Base-by-base conservation (phyloP, 1,140 invertebrate genomes). In the Drosophila asahinai region DNA sequence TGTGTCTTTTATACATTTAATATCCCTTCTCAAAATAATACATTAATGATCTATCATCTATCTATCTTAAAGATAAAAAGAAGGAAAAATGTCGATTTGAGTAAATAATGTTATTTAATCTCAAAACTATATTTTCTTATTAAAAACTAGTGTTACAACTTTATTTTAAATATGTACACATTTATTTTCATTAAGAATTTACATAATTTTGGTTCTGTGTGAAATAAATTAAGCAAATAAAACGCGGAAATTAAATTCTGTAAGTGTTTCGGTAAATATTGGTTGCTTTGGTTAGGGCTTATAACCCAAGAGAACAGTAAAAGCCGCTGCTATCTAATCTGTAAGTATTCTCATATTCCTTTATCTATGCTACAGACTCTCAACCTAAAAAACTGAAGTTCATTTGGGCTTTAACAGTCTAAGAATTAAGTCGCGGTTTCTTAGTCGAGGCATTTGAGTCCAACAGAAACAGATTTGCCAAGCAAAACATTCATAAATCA, bases 401-500 rank as follows among this genome's bases (percentile, higher is more conserved):
- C 40, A 74, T 22, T 73, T 43, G 5, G 11, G 5, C 17, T 38
- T 52, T 14, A 61, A 52, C 19, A 40, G 54, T 30, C 54, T 45
- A 42, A 19, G n/a, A 19, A 61, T 40, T 40, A 74, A 58, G 68
- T 61, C 19, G 55, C 14, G 27, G 11, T 27, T 72, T 9, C 15
- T 14, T 33, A 3, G 45, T 22, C 14, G 11, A 22, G 27, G 54
- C 22, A 54, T 12, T 52, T 54, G 3, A 42, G 25, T 1, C 33
- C 33, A 43, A 17, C n/a, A 61, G 36, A 49, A 66, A 59, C 57
- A 40, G 36, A 70, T 70, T 70, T 58, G 22, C 36, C 36, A 22
- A 48, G 66, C 51, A 49, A 38, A 52, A 30, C 55, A 52, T 73
- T 73, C 68, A 73, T 73, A 73, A 73, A 61, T 73, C 71, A 73